These are phyloP conservation scores for Orthosia gothica DNA, from an alignment of 2,888 invertebrate species.

Conservation along the genomic window DNA sequence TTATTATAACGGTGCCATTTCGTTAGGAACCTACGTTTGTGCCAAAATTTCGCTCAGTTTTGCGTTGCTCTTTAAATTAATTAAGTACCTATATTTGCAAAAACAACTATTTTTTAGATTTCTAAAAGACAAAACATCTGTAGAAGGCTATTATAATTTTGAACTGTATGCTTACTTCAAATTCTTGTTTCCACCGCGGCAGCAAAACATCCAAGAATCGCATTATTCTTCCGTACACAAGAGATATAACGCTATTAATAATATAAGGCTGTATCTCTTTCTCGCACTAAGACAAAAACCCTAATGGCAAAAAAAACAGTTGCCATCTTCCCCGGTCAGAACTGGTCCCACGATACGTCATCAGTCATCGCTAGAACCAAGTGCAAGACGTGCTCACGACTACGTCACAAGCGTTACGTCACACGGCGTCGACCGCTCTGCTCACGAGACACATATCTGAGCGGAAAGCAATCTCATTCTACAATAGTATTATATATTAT, in stretches of 20 bases:
- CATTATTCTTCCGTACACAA: background rate
- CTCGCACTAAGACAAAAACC: background rate
- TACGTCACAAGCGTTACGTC: conserved; percentile 67
- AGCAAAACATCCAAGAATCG: background rate
- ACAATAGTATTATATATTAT: conserved; percentile 75
- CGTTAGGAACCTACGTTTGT: conserved; percentile 69
- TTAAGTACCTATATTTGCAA: conserved; percentile 26
- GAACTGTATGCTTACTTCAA: background rate
- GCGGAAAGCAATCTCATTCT: conserved; percentile 88
- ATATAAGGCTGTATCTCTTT: background rate
- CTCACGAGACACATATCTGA: conserved; percentile 88
- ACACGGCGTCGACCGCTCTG: conserved; percentile 78
- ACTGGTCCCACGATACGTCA: conserved; percentile 36
- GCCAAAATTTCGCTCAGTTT: conserved; percentile 74
- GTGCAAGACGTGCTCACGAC: conserved; percentile 22
- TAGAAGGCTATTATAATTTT: background rate
- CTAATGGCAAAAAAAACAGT: background rate
- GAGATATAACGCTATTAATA: background rate
- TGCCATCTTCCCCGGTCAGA: conserved; percentile 5
- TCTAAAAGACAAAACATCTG: background rate
- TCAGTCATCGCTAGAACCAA: conserved; percentile 9
- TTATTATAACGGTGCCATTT: conserved; percentile 75
- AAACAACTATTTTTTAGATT: conserved; percentile 33
- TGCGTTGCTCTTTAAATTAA: conserved; percentile 39
- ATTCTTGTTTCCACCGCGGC: conserved; percentile 3